Conservation (phyloP, 2,797 vertebrate genomes). For the Anisognathus igniventris region DNA sequence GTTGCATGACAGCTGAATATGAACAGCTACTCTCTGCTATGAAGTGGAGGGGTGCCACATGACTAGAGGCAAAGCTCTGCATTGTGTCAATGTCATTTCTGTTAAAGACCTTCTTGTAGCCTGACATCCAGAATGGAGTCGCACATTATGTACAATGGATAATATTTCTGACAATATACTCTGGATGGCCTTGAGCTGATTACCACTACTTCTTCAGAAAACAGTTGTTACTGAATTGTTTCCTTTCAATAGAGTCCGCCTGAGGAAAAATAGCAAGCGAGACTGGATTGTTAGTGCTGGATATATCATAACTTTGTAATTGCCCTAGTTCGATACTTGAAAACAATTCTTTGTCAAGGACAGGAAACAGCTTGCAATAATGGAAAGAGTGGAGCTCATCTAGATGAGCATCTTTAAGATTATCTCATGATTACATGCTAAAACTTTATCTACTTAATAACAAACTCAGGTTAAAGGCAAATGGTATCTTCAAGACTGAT, state of each 20-base stretch:
- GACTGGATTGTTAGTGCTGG: neutral
- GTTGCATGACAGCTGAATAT: neutral
- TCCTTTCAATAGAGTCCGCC: conserved; percentile 4
- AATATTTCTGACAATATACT: conserved; percentile 16
- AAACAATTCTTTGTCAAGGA: conserved; percentile 7
- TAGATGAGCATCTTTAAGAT: neutral
- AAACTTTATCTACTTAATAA: neutral
- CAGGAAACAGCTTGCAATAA: neutral
- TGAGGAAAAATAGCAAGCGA: neutral
- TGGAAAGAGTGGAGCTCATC: neutral
- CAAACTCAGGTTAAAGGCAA: neutral
- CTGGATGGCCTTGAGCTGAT: conserved; percentile 48
- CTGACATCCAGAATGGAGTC: neutral
- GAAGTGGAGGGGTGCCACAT: conserved; percentile 18
- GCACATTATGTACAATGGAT: neutral
- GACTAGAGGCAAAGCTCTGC: conserved; percentile 26
- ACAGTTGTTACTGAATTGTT: conserved; percentile 45
- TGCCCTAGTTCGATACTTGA: neutral
- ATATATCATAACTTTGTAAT: conserved; percentile 21
- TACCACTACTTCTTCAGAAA: conserved; percentile 11
- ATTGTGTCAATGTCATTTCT: conserved; percentile 26
- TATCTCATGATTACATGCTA: neutral
- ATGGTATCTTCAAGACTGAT: neutral
- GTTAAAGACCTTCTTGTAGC: conserved; percentile 6
- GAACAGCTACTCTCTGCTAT: neutral